phyloP scores from a whole-genome alignment of 2,888 invertebrate genomes.

The Bibio marci region DNA sequence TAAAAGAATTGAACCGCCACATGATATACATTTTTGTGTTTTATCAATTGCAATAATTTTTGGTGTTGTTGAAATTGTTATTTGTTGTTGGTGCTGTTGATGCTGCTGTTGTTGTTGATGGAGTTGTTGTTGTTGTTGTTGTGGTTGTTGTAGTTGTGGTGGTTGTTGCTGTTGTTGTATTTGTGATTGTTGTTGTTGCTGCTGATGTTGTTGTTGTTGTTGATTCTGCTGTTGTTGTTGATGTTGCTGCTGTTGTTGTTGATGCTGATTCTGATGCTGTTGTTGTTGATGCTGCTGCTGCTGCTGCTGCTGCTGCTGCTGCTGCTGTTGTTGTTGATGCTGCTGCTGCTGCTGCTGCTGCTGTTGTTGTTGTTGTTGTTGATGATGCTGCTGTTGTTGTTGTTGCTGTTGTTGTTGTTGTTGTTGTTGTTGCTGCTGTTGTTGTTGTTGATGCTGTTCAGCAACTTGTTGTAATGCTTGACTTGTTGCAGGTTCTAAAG shows the following conservation, averaged over 20 bases:
- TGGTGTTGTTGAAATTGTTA: constrained; percentile 25
- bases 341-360: constrained; percentile 18
- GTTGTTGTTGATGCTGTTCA: constrained; percentile 11
- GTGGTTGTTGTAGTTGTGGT: not conserved
- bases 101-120: constrained; percentile 17
- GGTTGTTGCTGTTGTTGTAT: constrained; percentile 1
- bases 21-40: constrained; percentile 39
- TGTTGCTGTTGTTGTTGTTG: constrained; percentile 10
- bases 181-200: too few species aligned
- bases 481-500: constrained; percentile 18
- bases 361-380: constrained; percentile 33
- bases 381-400: constrained; percentile 12
- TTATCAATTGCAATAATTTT: constrained; percentile 36
- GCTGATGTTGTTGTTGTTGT: constrained; percentile 12
- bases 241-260: constrained; percentile 6
- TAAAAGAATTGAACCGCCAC: constrained; percentile 35
- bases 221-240: constrained; percentile 12
- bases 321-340: constrained; percentile 3
- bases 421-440: constrained; percentile 10
- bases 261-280: too few species aligned
- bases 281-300: constrained; percentile 12
- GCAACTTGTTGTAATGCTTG: constrained; percentile 6
- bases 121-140: too few species aligned
- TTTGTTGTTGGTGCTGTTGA: constrained; percentile 12
- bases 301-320: constrained; percentile 13